A percentile compares a stretch with the other conserved stretches of the same genome.
Evolutionary conservation across 2,797 vertebrate species (phyloP).

Genomic region (Brotogeris chrysoptera): DNA sequence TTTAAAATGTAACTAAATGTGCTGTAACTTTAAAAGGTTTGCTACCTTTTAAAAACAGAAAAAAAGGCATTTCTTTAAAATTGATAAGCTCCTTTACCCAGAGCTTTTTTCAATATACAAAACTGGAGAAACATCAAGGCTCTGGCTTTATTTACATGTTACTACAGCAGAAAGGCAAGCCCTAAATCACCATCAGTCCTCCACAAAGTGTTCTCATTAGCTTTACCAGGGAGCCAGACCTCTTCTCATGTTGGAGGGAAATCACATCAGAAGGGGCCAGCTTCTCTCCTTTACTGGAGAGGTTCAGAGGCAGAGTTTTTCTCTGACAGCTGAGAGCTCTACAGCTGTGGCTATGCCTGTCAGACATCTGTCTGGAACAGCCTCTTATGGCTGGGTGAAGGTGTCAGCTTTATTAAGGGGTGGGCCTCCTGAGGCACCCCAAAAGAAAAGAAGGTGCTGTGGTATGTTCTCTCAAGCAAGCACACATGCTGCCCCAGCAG

Average conservation of each 20-base stretch:
- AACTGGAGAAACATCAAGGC: background rate
- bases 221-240: background rate
- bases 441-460: background rate
- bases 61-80: background rate
- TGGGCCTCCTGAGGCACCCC: background rate
- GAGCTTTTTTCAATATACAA: background rate
- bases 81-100: background rate
- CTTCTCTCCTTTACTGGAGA: background rate
- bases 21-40: background rate
- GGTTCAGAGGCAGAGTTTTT: background rate
- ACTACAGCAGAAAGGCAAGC: background rate
- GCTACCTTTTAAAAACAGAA: background rate
- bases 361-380: background rate
- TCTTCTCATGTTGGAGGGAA: background rate
- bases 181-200: background rate
- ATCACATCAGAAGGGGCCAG: background rate
- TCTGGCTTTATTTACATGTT: background rate
- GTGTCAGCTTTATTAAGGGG: background rate
- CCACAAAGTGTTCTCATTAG: background rate
- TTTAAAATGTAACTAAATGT: slow-evolving; percentile 19
- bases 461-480: fast-evolving
- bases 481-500: background rate
- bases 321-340: background rate
- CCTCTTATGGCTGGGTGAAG: background rate
- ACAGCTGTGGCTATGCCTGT: background rate